A percentile compares a stretch with the other conserved stretches of the same genome.
Evolutionary conservation across 92 coral and sea anemone species (phyloP).

Genomic region (Diadumene lineata): DNA sequence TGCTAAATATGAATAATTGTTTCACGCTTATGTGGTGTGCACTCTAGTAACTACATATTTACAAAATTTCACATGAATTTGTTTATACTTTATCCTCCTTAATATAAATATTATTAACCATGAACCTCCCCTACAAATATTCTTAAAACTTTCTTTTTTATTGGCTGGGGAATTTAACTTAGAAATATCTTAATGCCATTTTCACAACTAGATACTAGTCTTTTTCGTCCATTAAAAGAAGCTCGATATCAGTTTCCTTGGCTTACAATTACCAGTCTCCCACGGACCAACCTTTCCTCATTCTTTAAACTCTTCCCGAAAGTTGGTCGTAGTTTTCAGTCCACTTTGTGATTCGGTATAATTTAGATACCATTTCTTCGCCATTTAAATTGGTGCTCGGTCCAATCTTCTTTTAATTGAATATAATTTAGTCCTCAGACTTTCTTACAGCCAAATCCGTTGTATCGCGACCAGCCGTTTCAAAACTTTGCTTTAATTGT

Average conservation of each 20-base stretch:
- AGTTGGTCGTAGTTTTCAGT: not conserved
- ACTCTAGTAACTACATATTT: not conserved
- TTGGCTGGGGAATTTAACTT: not conserved
- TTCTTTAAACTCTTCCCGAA: no score
- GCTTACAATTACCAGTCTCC: not conserved
- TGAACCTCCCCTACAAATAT: constrained; percentile 2
- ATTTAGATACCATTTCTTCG: no score
- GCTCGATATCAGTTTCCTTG: constrained; percentile 3
- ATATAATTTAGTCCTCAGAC: no score
- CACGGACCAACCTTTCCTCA: no score
- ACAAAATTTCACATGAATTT: not conserved
- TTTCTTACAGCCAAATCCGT: no score
- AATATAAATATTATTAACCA: not conserved
- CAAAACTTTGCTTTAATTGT: no score
- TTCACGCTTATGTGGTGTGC: no score
- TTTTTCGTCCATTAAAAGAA: not conserved
- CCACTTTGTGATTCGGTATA: not conserved
- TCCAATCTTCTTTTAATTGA: no score
- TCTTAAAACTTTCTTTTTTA: not conserved
- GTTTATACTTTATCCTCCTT: not conserved
- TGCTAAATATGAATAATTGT: no score
- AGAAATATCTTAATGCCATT: not conserved
- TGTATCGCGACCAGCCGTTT: no score
- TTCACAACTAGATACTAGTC: constrained; percentile 16
- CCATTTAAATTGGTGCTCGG: no score